Conservation (phyloP, 2,888 invertebrate genomes). For the Encarsia formosa region DNA sequence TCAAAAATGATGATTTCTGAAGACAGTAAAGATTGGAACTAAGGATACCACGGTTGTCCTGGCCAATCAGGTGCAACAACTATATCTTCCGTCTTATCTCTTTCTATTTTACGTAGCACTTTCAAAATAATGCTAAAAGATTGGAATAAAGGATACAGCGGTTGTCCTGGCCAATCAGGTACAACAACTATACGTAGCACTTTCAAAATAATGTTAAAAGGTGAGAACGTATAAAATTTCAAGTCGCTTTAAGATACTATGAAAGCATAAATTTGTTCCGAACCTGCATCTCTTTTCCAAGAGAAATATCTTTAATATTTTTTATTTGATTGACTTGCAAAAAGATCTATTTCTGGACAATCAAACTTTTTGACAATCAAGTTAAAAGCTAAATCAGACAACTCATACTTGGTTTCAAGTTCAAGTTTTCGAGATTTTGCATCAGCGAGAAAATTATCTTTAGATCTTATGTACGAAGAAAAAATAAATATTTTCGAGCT, state of each 20-base stretch:
- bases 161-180: no score
- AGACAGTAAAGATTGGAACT: neutral
- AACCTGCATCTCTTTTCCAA: slow-evolving; percentile 18
- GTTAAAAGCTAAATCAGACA: slow-evolving; percentile 10
- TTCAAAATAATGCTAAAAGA: slow-evolving; percentile 16
- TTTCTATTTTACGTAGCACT: slow-evolving; percentile 18
- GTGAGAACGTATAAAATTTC: no score
- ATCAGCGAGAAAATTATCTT: no score
- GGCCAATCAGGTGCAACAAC: slow-evolving; percentile 36
- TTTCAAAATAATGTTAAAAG: no score
- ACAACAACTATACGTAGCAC: no score
- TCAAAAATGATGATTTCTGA: neutral
- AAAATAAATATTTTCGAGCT: no score
- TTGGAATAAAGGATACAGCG: no score
- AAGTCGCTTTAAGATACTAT: neutral
- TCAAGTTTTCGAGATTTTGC: no score
- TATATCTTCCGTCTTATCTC: slow-evolving; percentile 34
- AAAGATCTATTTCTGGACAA: slow-evolving; percentile 17
- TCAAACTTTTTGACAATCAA: slow-evolving; percentile 16
- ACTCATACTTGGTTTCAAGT: slow-evolving; percentile 18
- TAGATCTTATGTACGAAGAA: no score
- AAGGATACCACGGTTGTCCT: slow-evolving; percentile 2
- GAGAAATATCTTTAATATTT: slow-evolving; percentile 23
- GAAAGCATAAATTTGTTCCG: slow-evolving; percentile 17
- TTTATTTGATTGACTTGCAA: slow-evolving; percentile 14